A percentile compares a stretch with the other conserved stretches of the same genome.
Conservation (phyloP, 2,113 vertebrate species). For the Xiphophorus hellerii region DNA sequence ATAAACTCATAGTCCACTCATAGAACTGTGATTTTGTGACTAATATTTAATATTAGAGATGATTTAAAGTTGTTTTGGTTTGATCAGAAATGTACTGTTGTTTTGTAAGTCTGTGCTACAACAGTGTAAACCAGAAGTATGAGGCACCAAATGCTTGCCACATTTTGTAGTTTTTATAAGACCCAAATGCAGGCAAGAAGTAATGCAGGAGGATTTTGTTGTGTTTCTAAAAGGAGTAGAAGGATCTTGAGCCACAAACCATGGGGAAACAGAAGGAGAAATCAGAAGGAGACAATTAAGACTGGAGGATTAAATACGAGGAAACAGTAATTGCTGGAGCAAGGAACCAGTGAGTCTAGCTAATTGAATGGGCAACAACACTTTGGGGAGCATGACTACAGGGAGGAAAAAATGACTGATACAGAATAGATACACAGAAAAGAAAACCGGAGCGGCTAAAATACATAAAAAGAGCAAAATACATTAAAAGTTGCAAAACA, state of each 20-base stretch:
- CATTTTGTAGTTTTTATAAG: neutral
- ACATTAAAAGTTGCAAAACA: neutral
- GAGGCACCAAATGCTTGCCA: too few species aligned
- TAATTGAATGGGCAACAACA: neutral
- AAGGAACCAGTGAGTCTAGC: neutral
- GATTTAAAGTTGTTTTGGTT: too few species aligned
- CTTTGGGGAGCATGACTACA: neutral
- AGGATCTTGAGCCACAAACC: neutral
- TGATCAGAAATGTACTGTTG: too few species aligned
- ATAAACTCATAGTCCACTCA: too few species aligned
- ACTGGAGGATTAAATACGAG: neutral
- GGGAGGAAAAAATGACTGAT: neutral
- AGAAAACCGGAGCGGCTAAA: too few species aligned
- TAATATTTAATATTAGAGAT: too few species aligned
- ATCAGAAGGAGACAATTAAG: neutral
- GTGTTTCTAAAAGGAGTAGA: neutral
- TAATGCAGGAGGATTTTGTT: neutral
- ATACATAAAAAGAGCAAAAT: neutral
- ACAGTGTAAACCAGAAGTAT: too few species aligned
- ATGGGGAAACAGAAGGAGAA: neutral
- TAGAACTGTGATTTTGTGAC: too few species aligned
- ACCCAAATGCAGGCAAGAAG: neutral
- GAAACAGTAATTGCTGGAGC: neutral
- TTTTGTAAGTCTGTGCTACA: too few species aligned
- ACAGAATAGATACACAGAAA: too few species aligned